Evolutionary conservation across 2,888 invertebrate genomes (phyloP).

Genomic region (Athalia circularis): DNA sequence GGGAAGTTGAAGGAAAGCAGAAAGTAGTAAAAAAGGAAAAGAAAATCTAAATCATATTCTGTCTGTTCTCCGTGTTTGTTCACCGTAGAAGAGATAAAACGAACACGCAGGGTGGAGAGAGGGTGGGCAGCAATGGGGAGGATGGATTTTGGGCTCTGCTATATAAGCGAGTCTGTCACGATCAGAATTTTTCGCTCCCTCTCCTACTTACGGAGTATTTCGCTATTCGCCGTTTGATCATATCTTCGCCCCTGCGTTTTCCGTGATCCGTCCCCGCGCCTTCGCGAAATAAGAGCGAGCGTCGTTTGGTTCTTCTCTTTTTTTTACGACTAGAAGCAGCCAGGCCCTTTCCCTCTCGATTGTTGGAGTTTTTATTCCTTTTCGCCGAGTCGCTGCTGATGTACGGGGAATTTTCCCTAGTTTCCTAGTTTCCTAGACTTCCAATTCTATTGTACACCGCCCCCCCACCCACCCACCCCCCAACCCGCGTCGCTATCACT

Average conservation of each 20-base stretch:
- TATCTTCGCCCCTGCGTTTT: slow-evolving; percentile 19
- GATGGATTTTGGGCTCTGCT: not conserved
- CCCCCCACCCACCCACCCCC: not conserved
- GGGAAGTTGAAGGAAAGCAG: not conserved
- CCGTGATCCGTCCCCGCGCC: not conserved
- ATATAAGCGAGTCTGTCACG: not conserved
- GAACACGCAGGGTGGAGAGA: no score
- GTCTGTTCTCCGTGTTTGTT: not conserved
- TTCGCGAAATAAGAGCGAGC: slow-evolving; percentile 30
- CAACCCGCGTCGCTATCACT: not conserved
- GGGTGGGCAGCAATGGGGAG: not conserved
- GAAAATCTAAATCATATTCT: slow-evolving; percentile 3
- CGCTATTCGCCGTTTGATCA: slow-evolving; percentile 33
- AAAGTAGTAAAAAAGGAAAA: not conserved
- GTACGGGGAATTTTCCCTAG: not conserved
- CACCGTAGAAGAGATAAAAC: no score
- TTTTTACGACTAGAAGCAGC: not conserved
- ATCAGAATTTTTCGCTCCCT: slow-evolving; percentile 11
- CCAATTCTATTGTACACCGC: not conserved
- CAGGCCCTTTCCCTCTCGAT: not conserved
- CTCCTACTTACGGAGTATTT: not conserved
- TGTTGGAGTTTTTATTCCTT: slow-evolving; percentile 25
- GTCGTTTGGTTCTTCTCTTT: not conserved
- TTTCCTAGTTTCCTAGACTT: not conserved
- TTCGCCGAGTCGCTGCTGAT: not conserved